Base-by-base conservation (phyloP, 2,113 vertebrate genomes). In the Orycteropus afer region DNA sequence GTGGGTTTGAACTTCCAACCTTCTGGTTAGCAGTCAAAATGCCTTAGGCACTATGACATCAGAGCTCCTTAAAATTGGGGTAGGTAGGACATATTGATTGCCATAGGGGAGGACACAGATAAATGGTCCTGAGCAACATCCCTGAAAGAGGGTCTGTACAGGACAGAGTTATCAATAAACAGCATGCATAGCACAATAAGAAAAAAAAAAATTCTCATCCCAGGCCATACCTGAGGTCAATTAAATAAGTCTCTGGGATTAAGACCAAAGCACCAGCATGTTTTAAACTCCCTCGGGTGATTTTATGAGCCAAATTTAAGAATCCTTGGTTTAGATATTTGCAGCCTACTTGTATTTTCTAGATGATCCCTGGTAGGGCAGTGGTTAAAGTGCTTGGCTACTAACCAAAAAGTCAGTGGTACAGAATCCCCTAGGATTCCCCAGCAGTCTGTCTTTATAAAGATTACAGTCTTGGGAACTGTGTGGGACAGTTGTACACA, bases 261-360 rank as follows among this genome's bases (percentile, higher is more conserved):
- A 14, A 63, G 13, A 74, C 22, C 14, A 37, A 65, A 32, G 9
- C 2, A 29, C 18, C 3, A 1, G 34, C 20, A 59, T 34, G 65
- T 20, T 49, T 74, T 42, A 47, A 81, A 82, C 37, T 69, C 47
- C 55, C 8, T 59, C 3, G 22, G 57, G 86, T 61, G 77, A 86
- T 81, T 80, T 22, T 67, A 73, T 55, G 40, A 88, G 47, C 34
- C 51, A 49, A 15, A 77, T 55, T 65, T 90, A 96, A 95, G 77
- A 78, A 78, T 61, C 10, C 3, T 78, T 90, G 89, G 94, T 86
- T 71, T 81, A 86, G 45, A 90, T 90, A 89, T 67, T 77, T 83
- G 81, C 15, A 78, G 61, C 8, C 37, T 61, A 47, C 42, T 40
- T 49, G 25, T 67, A 49, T 51, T 45, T 90, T 89, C 89, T 89